Base-by-base conservation (phyloP, 2,888 invertebrate genomes). In the Drosophila flavopinicola region DNA sequence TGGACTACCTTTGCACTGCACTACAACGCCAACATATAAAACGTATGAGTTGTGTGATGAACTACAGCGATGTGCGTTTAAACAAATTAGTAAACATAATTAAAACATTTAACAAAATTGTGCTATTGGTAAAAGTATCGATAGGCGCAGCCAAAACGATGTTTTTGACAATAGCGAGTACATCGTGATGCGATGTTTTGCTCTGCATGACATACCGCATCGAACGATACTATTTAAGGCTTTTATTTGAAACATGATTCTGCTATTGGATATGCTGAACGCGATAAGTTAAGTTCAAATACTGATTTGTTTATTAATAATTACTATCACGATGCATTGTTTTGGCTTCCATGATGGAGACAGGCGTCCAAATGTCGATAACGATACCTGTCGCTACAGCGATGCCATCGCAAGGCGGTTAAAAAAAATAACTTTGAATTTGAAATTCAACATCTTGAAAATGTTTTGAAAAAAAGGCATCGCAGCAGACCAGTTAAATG, bases 31-130 rank as follows among this genome's bases (percentile, higher is more conserved):
- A n/a, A n/a, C n/a, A n/a, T n/a, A n/a, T n/a, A n/a, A n/a, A n/a
- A n/a, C n/a, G n/a, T n/a, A n/a, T n/a, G n/a, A n/a, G n/a, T n/a
- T n/a, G n/a, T n/a, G n/a, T n/a, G n/a, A n/a, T n/a, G n/a, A n/a
- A n/a, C n/a, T n/a, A n/a, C n/a, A n/a, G n/a, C n/a, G n/a, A n/a
- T n/a, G n/a, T n/a, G n/a, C n/a, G 20, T 33, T 32, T 41, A 42
- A 49, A 37, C n/a, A 49, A 53, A 44, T 17, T 41, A 53, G 41
- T 27, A 30, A 54, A 13, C n/a, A 67, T 17, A 6, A 10, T 10
- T 56, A n/a, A 56, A 15, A 48, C 53, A 75, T 75, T 32, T 56
- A 42, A 61, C 54, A 45, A 52, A 47, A 45, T 61, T 61, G 53
- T 69, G 52, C 57, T 35, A 30, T 30, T 29, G 39, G 3, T 45